Evolutionary conservation across 2,113 vertebrate genomes (phyloP).

Genomic region (Prochilodus magdalenae): DNA sequence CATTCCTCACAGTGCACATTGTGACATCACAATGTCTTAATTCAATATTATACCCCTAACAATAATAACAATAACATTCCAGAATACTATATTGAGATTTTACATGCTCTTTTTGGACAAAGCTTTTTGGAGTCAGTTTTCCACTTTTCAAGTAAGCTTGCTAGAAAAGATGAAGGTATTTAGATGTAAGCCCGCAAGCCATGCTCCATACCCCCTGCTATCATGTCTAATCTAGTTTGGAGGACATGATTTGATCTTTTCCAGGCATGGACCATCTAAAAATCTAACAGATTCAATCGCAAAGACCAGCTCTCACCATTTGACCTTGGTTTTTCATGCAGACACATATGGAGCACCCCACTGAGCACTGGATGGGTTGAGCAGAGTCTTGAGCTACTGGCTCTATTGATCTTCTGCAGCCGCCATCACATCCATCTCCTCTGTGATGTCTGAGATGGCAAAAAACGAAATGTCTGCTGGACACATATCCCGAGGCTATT

Average conservation of each 20-base stretch:
- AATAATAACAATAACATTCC: not conserved
- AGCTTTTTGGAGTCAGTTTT: constrained; percentile 9
- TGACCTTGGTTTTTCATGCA: constrained; percentile 60
- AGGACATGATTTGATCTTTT: constrained; percentile 68
- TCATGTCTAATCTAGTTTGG: constrained; percentile 59
- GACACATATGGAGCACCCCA: constrained; percentile 33
- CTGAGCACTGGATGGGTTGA: constrained; percentile 45
- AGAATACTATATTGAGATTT: too few species aligned
- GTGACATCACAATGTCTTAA: too few species aligned
- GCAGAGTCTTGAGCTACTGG: constrained; percentile 56
- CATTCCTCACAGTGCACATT: too few species aligned
- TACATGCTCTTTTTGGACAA: not conserved
- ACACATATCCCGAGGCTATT: too few species aligned
- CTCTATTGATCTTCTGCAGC: constrained; percentile 48
- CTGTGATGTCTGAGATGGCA: constrained; percentile 43
- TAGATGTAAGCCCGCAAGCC: constrained; percentile 55
- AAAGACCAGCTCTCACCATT: constrained; percentile 51
- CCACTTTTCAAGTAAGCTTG: constrained; percentile 53
- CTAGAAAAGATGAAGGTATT: constrained; percentile 61
- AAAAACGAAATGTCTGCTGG: not conserved
- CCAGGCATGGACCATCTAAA: constrained; percentile 61
- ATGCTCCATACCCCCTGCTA: constrained; percentile 40
- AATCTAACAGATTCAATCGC: constrained; percentile 57
- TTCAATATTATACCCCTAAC: not conserved
- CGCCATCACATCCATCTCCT: constrained; percentile 51